phyloP scores from a whole-genome alignment of 2,113 vertebrate genomes.

The Thunnus thynnus region DNA sequence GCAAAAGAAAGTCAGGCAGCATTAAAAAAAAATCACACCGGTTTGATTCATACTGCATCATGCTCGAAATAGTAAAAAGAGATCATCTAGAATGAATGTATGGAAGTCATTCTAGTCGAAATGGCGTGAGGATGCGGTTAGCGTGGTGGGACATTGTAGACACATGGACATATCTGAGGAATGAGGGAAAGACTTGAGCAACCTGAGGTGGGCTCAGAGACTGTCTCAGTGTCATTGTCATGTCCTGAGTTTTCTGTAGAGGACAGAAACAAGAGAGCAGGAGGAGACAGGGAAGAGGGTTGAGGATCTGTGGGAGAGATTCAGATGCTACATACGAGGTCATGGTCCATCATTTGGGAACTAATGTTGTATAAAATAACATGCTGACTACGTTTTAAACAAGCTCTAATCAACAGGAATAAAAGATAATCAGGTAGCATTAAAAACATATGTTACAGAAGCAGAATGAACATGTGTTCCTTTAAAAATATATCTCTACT shows the following conservation, averaged over 20 bases:
- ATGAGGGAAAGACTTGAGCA: slow-evolving; percentile 87
- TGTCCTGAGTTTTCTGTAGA: slow-evolving; percentile 95
- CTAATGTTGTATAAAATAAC: slow-evolving; percentile 24
- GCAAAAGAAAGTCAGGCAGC: slow-evolving; percentile 9
- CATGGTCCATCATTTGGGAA: slow-evolving; percentile 40
- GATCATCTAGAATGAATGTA: slow-evolving; percentile 69
- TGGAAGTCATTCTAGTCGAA: slow-evolving; percentile 66
- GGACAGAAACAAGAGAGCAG: slow-evolving; percentile 90
- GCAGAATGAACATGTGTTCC: neutral
- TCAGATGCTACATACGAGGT: slow-evolving; percentile 50
- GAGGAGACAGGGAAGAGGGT: slow-evolving; percentile 81
- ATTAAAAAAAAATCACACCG: slow-evolving; percentile 33
- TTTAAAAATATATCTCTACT: neutral
- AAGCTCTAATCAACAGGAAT: neutral
- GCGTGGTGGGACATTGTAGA: slow-evolving; percentile 66
- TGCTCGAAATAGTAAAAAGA: slow-evolving; percentile 63
- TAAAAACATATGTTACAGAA: neutral
- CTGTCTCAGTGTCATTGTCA: slow-evolving; percentile 96
- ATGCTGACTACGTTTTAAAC: slow-evolving; percentile 11
- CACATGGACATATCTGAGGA: slow-evolving; percentile 68
- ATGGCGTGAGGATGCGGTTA: slow-evolving; percentile 76
- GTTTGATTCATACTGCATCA: slow-evolving; percentile 58
- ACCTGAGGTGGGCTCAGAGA: slow-evolving; percentile 94
- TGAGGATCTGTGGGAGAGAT: slow-evolving; percentile 73
- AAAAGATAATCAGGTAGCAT: neutral